These are phyloP conservation scores for Microhierax caerulescens DNA, from an alignment of 2,797 vertebrate species.

Conservation along the genomic window DNA sequence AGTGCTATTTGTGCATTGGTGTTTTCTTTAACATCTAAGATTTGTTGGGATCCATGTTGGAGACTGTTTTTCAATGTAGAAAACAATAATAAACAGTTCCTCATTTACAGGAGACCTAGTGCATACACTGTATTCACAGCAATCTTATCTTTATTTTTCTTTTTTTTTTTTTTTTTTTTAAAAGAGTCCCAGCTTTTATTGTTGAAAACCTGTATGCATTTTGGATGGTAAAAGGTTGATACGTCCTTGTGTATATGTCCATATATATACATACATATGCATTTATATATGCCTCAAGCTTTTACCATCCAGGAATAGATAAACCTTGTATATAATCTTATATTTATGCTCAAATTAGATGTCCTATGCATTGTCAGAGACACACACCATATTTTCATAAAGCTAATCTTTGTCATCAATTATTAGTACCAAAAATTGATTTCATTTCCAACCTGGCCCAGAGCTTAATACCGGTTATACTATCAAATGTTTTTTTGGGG, in stretches of 20 bases:
- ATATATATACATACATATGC: not conserved
- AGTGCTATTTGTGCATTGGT: constrained; percentile 58
- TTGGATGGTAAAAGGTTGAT: constrained; percentile 68
- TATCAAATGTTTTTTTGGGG: constrained; percentile 5
- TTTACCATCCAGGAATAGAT: constrained; percentile 67
- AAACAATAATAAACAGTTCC: constrained; percentile 63
- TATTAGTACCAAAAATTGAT: constrained; percentile 80
- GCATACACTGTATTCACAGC: constrained; percentile 66
- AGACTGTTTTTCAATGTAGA: constrained; percentile 49
- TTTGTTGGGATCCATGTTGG: constrained; percentile 64
- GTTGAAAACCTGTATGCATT: constrained; percentile 53
- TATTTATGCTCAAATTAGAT: constrained; percentile 74
- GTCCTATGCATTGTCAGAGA: constrained; percentile 89
- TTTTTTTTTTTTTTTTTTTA: constrained; percentile 13
- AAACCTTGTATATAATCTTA: constrained; percentile 49
- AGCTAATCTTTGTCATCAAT: constrained; percentile 84
- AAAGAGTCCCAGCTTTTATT: constrained; percentile 73
- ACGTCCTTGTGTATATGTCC: not conserved
- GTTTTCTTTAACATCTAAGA: constrained; percentile 64
- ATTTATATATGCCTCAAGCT: constrained; percentile 56
- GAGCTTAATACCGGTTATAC: constrained; percentile 74
- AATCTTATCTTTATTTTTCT: not conserved
- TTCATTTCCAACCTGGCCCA: constrained; percentile 85
- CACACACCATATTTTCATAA: constrained; percentile 91
- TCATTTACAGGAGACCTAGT: constrained; percentile 67